Percentiles rank a stretch among this genome's conserved stretches.
phyloP scores from a whole-genome alignment of 2,888 invertebrate species.

The Branchinecta sandiegonensis region DNA sequence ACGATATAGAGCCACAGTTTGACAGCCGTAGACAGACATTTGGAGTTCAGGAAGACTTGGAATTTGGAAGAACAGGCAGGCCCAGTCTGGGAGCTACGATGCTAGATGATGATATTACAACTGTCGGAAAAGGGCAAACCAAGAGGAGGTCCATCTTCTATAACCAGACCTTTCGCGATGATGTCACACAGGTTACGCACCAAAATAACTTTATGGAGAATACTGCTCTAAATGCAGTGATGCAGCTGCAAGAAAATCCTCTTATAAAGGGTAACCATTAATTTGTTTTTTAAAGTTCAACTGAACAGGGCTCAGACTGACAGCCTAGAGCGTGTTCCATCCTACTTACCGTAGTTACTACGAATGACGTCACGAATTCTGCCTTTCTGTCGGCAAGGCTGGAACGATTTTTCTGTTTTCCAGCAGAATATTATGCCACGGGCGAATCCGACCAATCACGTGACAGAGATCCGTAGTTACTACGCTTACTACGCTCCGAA shows the following conservation, averaged over 20 bases:
- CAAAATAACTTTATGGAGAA: constrained; percentile 1
- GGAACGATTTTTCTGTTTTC: too few relatives aligned
- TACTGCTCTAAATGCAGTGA: constrained; percentile 7
- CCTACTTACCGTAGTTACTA: too few relatives aligned
- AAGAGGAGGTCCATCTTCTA: neutral
- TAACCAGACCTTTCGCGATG: neutral
- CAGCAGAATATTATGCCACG: too few relatives aligned
- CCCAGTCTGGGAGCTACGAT: neutral
- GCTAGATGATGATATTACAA: neutral
- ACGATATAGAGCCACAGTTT: too few relatives aligned
- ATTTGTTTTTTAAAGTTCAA: too few relatives aligned
- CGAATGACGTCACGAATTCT: too few relatives aligned
- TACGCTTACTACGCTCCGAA: too few relatives aligned
- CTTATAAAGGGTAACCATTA: neutral
- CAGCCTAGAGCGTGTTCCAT: too few relatives aligned
- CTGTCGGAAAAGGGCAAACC: neutral
- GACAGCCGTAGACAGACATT: neutral
- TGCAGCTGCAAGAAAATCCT: neutral
- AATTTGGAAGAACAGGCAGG: neutral
- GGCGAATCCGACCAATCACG: too few relatives aligned
- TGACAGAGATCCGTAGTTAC: too few relatives aligned
- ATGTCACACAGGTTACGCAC: neutral
- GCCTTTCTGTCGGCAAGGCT: too few relatives aligned
- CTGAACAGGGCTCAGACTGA: too few relatives aligned
- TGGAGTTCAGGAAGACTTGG: neutral